Evolutionary conservation across 2,888 invertebrate species (phyloP).

Genomic region (Hirtodrosophila trivittata): DNA sequence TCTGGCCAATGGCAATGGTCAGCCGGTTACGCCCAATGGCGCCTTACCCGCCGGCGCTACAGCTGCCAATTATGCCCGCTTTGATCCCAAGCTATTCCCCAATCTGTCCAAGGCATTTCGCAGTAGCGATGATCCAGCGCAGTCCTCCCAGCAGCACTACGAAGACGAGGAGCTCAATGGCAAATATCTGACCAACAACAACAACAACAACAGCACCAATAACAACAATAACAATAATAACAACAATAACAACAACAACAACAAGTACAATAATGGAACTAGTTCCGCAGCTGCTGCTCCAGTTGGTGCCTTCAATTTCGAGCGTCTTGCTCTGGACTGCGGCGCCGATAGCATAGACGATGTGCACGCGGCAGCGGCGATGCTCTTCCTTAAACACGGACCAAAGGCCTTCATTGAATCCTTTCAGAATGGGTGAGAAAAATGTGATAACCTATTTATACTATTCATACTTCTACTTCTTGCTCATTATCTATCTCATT

Average conservation of each 20-base stretch:
- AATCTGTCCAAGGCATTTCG: conserved; percentile 88
- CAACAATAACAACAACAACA: conserved; percentile 24
- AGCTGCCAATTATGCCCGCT: conserved; percentile 78
- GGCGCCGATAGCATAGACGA: conserved; percentile 88
- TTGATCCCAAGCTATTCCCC: conserved; percentile 92
- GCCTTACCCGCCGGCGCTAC: conserved; percentile 71
- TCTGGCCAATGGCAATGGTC: conserved; percentile 40
- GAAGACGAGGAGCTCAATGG: conserved; percentile 77
- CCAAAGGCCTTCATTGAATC: conserved; percentile 86
- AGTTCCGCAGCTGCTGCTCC: conserved; percentile 6
- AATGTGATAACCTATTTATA: too few species aligned
- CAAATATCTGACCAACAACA: conserved; percentile 70
- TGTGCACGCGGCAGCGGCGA: conserved; percentile 93
- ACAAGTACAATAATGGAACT: conserved; percentile 38
- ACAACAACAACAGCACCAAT: conserved; percentile 34
- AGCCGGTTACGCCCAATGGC: conserved; percentile 37
- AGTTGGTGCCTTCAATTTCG: conserved; percentile 77
- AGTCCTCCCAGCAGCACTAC: conserved; percentile 18
- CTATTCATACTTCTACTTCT: too few species aligned
- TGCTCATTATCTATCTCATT: too few species aligned
- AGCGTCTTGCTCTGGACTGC: conserved; percentile 82
- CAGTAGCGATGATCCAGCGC: conserved; percentile 66
- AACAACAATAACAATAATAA: conserved; percentile 23
- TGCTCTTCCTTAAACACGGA: conserved; percentile 94
- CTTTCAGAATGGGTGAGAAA: conserved; percentile 83